Percentiles rank a stretch among this genome's conserved stretches.
Conservation (phyloP, 2,888 invertebrate species). For the Hydrotaea diabolus region DNA sequence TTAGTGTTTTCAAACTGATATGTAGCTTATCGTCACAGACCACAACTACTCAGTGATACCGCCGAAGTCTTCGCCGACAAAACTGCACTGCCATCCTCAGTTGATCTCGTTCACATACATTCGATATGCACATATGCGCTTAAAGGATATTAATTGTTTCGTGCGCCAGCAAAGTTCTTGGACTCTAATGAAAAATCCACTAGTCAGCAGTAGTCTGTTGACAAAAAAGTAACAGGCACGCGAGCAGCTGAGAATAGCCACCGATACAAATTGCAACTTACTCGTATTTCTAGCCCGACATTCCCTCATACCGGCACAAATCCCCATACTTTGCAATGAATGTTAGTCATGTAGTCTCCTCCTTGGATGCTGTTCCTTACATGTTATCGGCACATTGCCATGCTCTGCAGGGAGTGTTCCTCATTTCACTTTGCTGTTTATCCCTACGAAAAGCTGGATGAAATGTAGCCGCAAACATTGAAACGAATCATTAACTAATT, state of each 20-base stretch:
- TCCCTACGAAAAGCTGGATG: neutral
- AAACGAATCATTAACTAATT: conserved; percentile 51
- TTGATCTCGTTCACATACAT: neutral
- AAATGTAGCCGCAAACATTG: neutral
- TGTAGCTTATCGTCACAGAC: neutral
- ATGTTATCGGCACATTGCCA: neutral
- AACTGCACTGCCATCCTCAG: neutral
- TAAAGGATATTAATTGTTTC: neutral
- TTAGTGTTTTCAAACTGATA: neutral
- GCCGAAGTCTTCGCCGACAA: neutral
- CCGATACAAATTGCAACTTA: too few species aligned
- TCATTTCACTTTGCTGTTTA: neutral
- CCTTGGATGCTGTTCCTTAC: too few species aligned
- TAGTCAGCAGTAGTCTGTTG: too few species aligned
- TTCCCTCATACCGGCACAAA: neutral
- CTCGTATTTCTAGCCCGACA: neutral
- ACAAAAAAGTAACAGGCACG: too few species aligned
- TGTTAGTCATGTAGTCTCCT: too few species aligned
- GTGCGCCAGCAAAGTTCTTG: too few species aligned
- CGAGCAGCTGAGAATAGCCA: too few species aligned
- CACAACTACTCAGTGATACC: neutral
- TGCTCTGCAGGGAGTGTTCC: neutral
- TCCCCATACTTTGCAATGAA: too few species aligned
- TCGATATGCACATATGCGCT: neutral
- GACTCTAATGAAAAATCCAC: too few species aligned